Conservation (phyloP, 2,797 vertebrate genomes). For the Tarsius wallacei region DNA sequence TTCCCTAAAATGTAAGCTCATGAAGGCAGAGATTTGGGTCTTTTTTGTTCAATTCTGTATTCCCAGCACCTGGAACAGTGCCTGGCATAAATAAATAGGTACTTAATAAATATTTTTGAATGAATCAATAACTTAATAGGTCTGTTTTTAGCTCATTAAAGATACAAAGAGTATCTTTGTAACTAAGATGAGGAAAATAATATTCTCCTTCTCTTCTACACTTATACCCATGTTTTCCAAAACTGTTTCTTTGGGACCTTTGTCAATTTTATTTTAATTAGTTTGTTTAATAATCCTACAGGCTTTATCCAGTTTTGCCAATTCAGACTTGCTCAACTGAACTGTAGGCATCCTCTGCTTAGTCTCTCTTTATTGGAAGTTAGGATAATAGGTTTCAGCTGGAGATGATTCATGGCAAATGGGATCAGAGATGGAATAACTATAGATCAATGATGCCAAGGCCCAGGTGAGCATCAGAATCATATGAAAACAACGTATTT, state of each 20-base stretch:
- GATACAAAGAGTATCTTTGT: neutral
- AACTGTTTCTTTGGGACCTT: neutral
- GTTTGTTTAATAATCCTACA: neutral
- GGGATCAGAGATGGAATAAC: neutral
- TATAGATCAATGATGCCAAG: neutral
- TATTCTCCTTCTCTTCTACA: neutral
- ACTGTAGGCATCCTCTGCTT: neutral
- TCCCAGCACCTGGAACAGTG: neutral
- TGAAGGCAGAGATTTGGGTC: neutral
- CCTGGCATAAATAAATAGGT: neutral
- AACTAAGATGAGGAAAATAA: neutral
- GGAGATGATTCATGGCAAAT: neutral
- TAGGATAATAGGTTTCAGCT: neutral
- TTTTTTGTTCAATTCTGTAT: neutral
- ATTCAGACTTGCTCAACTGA: neutral
- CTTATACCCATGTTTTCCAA: conserved; percentile 1
- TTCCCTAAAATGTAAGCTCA: neutral
- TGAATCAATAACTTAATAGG: neutral
- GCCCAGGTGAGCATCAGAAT: neutral
- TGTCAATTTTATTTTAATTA: conserved; percentile 5
- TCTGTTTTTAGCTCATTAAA: neutral
- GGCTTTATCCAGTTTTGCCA: neutral
- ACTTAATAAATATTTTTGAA: neutral
- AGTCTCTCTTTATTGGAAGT: neutral
- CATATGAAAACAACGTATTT: neutral